Base-by-base conservation (phyloP, 1,140 invertebrate species). In the Triops longicaudatus region DNA sequence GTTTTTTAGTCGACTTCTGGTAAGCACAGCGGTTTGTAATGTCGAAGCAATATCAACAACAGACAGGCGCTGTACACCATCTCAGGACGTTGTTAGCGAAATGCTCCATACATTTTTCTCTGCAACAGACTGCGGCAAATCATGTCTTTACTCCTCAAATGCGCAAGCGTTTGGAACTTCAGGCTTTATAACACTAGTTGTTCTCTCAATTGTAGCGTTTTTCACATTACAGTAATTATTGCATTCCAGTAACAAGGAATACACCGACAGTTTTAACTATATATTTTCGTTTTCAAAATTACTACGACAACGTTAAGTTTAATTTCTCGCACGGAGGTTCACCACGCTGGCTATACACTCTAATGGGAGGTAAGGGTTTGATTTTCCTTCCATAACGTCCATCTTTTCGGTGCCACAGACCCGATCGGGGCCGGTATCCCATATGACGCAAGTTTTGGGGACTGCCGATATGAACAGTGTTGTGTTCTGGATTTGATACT, bases 321-420 rank as follows among this genome's bases (percentile, higher is more conserved):
- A 75, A 11, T 5, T 12, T 44, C 37, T 31, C 27, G 37, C 37
- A 27, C 63, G 27, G 37, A 7, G 37, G 37, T 41, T 26, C 74
- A 26, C 0, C 12, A 4, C 37, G 74, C n/a, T 50, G 37, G 17
- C 31, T 31, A 27, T 31, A 75, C 14, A 31, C 26, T 50, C 41
- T 73, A 26, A 77, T 27, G 2, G 76, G 76, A 42, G 76, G 76
- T 17, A 73, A 37, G 43, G 76, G 72, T 12, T 44, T 31, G 37
- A 98, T 91, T 86, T 98, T 99, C 14, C 96, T 87, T 11, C 97
- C 97, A 84, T 90, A 89, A 78, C 90, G 88, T 11, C 97, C 97
- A 78, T 89, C 89, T 85, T 99, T 99, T 11, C 93, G 87, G 76
- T 98, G 92, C 92, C 93, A 97, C 26, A 94, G 86, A n/a, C 97